Conservation (phyloP, 2,113 vertebrate species). For the Colinus virginianus region DNA sequence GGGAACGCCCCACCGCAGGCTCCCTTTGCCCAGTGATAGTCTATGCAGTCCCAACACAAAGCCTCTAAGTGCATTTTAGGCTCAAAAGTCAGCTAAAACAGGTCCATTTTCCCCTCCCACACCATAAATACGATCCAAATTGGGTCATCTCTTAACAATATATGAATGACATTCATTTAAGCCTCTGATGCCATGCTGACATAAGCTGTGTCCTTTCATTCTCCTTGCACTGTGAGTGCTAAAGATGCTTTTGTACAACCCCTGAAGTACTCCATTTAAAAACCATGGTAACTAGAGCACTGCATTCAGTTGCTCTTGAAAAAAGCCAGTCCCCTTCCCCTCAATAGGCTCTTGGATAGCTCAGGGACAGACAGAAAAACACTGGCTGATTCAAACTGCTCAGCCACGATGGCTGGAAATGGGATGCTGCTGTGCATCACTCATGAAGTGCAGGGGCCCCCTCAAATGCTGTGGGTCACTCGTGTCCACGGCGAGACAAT, state of each 20-base stretch:
- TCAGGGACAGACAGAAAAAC: neutral
- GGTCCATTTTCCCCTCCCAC: constrained; percentile 1
- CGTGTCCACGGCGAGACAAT: neutral
- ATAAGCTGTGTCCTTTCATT: constrained; percentile 23
- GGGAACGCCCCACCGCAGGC: neutral
- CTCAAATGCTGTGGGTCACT: neutral
- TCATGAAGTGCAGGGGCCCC: neutral
- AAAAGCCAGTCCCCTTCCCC: neutral
- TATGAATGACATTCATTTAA: constrained; percentile 25
- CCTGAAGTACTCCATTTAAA: constrained; percentile 34
- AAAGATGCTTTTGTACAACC: constrained; percentile 58
- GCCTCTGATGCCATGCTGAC: neutral
- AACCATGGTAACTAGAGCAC: constrained; percentile 29
- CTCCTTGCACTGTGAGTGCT: constrained; percentile 17
- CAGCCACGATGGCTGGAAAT: neutral
- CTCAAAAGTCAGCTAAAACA: constrained; percentile 22
- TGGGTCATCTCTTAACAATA: constrained; percentile 28
- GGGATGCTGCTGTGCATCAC: neutral
- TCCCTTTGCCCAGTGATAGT: neutral
- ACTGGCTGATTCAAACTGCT: neutral
- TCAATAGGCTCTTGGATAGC: constrained; percentile 15
- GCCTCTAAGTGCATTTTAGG: neutral
- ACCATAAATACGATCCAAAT: constrained; percentile 23
- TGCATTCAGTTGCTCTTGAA: constrained; percentile 16
- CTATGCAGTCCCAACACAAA: neutral